Conservation (phyloP, 2,113 vertebrate species). For the Rhipidura dahli region DNA sequence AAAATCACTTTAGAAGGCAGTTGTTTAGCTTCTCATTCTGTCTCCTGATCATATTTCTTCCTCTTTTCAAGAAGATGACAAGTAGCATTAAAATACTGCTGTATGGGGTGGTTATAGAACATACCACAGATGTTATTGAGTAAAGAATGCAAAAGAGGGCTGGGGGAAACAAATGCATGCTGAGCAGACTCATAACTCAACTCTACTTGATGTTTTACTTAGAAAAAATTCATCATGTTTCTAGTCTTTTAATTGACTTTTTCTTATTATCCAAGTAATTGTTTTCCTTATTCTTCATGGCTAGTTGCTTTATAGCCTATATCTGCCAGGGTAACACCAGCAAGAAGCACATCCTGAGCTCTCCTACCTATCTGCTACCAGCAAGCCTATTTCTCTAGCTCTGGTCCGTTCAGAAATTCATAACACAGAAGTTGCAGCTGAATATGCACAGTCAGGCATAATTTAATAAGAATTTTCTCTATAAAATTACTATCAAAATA, state of each 20-base stretch:
- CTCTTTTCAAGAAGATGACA: constrained; percentile 42
- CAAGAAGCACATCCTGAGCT: not conserved
- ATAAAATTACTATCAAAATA: not conserved
- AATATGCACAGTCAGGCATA: not conserved
- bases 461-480: not conserved
- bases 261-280: not conserved
- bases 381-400: not conserved
- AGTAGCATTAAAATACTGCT: constrained; percentile 52
- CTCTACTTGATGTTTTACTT: not conserved
- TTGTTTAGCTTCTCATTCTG: constrained; percentile 39
- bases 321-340: not conserved
- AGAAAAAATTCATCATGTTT: not conserved
- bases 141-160: not conserved
- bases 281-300: not conserved
- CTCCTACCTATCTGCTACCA: not conserved
- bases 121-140: not conserved
- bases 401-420: not conserved
- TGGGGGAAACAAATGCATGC: not conserved
- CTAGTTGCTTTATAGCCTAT: not conserved
- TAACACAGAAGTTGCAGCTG: not conserved
- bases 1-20: constrained; percentile 59
- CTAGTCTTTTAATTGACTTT: not conserved
- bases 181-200: not conserved
- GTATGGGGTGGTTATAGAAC: not conserved
- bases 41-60: constrained; percentile 52